Evolutionary conservation across 2,113 vertebrate species (phyloP).

Genomic region (Apodemus sylvaticus): DNA sequence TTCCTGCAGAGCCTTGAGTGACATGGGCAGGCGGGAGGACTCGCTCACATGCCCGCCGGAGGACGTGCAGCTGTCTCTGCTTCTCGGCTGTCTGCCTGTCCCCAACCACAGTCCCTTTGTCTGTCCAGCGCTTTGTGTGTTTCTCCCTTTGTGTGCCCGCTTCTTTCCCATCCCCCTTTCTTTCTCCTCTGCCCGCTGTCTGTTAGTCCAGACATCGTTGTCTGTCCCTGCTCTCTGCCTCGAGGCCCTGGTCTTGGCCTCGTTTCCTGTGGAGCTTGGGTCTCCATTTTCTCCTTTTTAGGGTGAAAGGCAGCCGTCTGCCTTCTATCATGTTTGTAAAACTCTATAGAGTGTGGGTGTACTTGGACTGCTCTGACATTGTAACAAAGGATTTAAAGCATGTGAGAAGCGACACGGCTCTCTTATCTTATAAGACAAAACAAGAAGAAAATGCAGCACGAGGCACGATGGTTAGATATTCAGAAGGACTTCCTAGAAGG

Average conservation of each 20-base stretch:
- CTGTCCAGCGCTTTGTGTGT: slow-evolving; percentile 76
- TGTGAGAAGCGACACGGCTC: neutral
- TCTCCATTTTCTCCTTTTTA: slow-evolving; percentile 7
- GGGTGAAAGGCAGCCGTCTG: neutral
- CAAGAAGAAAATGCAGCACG: slow-evolving; percentile 61
- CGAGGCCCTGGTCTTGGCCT: neutral
- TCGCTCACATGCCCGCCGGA: neutral
- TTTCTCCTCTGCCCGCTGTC: neutral
- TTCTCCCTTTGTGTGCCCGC: slow-evolving; percentile 71
- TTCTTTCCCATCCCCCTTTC: neutral
- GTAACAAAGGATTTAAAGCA: slow-evolving; percentile 50
- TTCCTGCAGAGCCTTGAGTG: slow-evolving; percentile 45
- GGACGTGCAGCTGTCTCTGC: neutral
- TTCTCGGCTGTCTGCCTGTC: slow-evolving; percentile 13
- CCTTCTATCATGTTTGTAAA: neutral
- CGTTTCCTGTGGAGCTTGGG: neutral
- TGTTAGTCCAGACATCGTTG: neutral
- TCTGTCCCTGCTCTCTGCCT: neutral
- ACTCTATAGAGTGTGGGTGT: neutral
- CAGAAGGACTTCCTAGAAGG: slow-evolving; percentile 67
- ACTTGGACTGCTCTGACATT: neutral
- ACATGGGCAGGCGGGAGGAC: neutral
- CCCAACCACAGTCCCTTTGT: slow-evolving; percentile 63
- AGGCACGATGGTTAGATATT: slow-evolving; percentile 52
- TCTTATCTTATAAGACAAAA: slow-evolving; percentile 44